Base-by-base conservation (phyloP, 2,113 vertebrate species). In the Muscicapa adusta region DNA sequence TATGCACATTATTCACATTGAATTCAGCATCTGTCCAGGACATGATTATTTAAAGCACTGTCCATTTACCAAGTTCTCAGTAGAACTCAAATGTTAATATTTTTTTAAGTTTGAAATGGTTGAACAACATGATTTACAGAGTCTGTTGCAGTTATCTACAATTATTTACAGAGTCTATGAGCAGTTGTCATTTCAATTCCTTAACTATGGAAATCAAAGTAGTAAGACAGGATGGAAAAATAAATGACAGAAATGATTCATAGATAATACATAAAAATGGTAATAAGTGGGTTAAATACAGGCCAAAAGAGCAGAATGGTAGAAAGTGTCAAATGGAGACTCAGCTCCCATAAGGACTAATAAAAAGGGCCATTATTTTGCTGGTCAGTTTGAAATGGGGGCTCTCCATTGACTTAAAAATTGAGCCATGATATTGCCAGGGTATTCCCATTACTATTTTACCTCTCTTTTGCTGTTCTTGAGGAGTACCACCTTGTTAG, bases 261-360 rank as follows among this genome's bases (percentile, higher is more conserved):
- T 24, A 62, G 29, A 40, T 47, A 23, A 48, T 93, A 70, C 4
- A 25, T 50, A 84, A 91, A 94, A 97, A 71, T 96, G 6, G 24
- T 53, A 94, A 93, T 88, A 91, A 34, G 53, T 91, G 40, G 84
- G 57, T 96, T 96, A 93, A 89, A 93, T 38, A 68, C 19, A 94
- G 38, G 22, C 34, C 33, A 75, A 70, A 73, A 75, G 57, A 71
- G 54, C 65, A 94, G 87, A 95, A 93, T 16, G 11, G 67, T 92
- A 53, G 51, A 91, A 85, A 93, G 26, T 91, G 70, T 76, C 56
- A 87, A 85, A 83, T 82, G 67, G 67, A 62, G 84, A 89, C 29
- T 53, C 83, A 67, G 25, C 61, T 92, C 96, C 50, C 47, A 57
- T 53, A 86, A 91, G 95, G 63, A 87, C 75, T 89, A 88, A 33